Conservation (phyloP, 2,888 invertebrate genomes). For the Plagodis dolabraria region DNA sequence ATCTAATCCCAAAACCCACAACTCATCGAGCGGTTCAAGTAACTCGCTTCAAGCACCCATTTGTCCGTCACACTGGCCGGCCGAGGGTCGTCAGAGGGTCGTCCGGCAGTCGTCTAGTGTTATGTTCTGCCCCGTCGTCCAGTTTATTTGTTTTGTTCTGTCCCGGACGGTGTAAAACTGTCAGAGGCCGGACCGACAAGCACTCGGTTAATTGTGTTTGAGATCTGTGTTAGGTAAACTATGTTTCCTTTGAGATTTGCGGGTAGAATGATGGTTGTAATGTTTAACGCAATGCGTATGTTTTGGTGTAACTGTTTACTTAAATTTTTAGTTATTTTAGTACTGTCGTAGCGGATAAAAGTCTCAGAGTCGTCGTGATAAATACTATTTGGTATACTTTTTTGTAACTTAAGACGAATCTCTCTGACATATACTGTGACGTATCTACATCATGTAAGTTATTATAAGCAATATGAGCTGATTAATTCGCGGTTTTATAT, state of each 20-base stretch:
- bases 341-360: too few relatives aligned
- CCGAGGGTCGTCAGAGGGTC: constrained; percentile 56
- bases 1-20: constrained; percentile 41
- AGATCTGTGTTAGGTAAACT: constrained; percentile 28
- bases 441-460: too few relatives aligned
- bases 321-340: background rate
- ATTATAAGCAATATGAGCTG: too few relatives aligned
- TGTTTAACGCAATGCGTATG: constrained; percentile 17
- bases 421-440: too few relatives aligned
- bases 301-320: background rate
- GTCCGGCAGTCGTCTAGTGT: constrained; percentile 40
- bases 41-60: constrained; percentile 72
- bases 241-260: constrained; percentile 20
- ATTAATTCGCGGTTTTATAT: too few relatives aligned
- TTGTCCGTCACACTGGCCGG: constrained; percentile 74
- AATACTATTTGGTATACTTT: too few relatives aligned
- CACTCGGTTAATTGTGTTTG: constrained; percentile 29
- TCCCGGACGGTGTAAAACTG: constrained; percentile 23
- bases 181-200: constrained; percentile 12
- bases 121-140: constrained; percentile 57
- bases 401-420: too few relatives aligned
- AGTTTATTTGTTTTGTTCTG: constrained; percentile 62
- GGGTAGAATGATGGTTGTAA: constrained; percentile 7
- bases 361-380: too few relatives aligned
- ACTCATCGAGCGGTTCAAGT: constrained; percentile 54